phyloP scores from a whole-genome alignment of 2,797 vertebrate genomes.

The Danio albolineatus region DNA sequence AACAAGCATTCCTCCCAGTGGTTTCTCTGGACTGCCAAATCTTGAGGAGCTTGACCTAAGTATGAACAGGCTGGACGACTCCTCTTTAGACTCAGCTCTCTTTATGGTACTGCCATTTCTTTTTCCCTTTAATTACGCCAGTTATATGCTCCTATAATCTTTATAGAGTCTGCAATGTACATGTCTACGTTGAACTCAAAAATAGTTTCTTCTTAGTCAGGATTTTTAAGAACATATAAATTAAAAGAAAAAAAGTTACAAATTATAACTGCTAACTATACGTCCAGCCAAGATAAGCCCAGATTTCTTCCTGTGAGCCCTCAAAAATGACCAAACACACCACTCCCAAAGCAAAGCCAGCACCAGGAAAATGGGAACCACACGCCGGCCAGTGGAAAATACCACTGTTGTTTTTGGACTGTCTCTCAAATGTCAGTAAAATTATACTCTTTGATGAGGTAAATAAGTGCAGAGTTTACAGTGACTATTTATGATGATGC shows the following conservation, averaged over 20 bases:
- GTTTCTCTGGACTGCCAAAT: conserved; percentile 76
- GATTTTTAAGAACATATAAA: conserved; percentile 28
- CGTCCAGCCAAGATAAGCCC: conserved; percentile 64
- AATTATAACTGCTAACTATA: conserved; percentile 45
- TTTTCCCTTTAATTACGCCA: conserved; percentile 43
- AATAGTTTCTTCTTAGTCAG: background rate
- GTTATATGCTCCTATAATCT: conserved; percentile 25
- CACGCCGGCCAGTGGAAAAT: conserved; percentile 65
- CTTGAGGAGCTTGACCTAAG: conserved; percentile 84
- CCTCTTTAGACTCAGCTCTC: conserved; percentile 70
- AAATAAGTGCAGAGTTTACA: conserved; percentile 58
- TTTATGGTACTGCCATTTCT: conserved; percentile 66
- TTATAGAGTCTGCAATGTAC: background rate
- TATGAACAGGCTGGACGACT: conserved; percentile 78
- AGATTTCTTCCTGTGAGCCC: conserved; percentile 59
- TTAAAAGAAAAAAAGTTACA: conserved; percentile 28
- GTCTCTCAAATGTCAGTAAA: conserved; percentile 57
- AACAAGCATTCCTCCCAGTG: conserved; percentile 65
- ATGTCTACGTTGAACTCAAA: conserved; percentile 17
- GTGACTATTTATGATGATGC: conserved; percentile 38
- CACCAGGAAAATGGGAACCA: conserved; percentile 63
- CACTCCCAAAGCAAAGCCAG: conserved; percentile 64
- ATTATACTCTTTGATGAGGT: conserved; percentile 65
- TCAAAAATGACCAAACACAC: conserved; percentile 46
- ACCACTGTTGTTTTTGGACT: conserved; percentile 53